Evolutionary conservation across 1,140 invertebrate species (phyloP), one percentile per base, ranked within the genome.

Genomic region (Drosophila pectinifera): DNA sequence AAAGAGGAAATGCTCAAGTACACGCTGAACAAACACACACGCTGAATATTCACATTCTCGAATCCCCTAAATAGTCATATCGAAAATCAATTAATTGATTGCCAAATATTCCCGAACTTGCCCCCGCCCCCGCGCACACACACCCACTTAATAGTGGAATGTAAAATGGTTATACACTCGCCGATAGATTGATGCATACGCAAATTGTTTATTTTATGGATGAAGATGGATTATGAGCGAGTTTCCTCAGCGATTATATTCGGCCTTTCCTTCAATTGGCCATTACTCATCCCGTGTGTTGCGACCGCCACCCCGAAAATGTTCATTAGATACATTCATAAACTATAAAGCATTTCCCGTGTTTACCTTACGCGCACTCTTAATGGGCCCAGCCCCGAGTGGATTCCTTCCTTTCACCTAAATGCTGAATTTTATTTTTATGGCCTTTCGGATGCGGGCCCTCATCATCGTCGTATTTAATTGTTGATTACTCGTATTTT

Each of bases 21-120:
- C 73, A 48, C 20, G 24, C 16, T 46, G 43, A 39, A 54, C 53
- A 75, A 53, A 64, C 28, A 55, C 31, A 65, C 26, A 34, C 22
- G 18, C 24, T 51, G 11, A 34, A 18, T 49, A 49, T 49, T 28
- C 26, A 49, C 24, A 49, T 51, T 36, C 49, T 36, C 13, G 6
- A 67, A 42, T 41, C 41, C 4, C 53, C 56, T 43, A 69, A 43
- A 78, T 78, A 62, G 78, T 73, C 73, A 55, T 68, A 76, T 83
- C 51, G 79, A 80, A 79, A 86, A 86, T 79, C 79, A 86, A 88
- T 88, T 88, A 89, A 88, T 84, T 88, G 84, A 88, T 88, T 83
- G 80, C 79, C 63, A 89, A 89, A 88, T 86, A 78, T 75, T 74
- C 68, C 53, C 42, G 41, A 64, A 72, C 74, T 58, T 58, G 41